These are phyloP conservation scores for Hypomesus transpacificus DNA, from an alignment of 2,113 vertebrate genomes.

Conservation along the genomic window DNA sequence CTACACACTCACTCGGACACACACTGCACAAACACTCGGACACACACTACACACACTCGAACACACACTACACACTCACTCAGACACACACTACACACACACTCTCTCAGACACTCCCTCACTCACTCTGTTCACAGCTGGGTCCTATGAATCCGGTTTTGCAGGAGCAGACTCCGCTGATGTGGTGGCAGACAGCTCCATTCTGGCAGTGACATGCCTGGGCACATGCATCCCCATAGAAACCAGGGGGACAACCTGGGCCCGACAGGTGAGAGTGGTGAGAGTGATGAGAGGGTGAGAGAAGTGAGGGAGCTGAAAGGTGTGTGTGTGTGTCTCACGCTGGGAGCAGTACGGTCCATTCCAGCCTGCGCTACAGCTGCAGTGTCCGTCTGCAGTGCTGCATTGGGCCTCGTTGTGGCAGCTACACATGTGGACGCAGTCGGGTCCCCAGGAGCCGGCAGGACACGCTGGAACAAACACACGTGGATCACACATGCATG, in stretches of 20 bases:
- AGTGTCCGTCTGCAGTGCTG: slow-evolving; percentile 81
- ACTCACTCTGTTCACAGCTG: slow-evolving; percentile 91
- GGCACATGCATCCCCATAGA: slow-evolving; percentile 83
- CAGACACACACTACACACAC: slow-evolving; percentile 2
- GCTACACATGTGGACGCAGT: slow-evolving; percentile 90
- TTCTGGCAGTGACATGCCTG: slow-evolving; percentile 91
- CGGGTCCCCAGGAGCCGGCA: slow-evolving; percentile 85
- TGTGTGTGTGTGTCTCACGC: background rate
- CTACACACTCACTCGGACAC: slow-evolving; percentile 1
- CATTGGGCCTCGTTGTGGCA: slow-evolving; percentile 90
- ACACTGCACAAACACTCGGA: background rate
- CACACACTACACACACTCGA: background rate
- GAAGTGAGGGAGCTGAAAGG: background rate
- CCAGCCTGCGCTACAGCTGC: slow-evolving; percentile 83
- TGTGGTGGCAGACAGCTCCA: slow-evolving; percentile 87
- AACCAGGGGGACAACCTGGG: slow-evolving; percentile 85
- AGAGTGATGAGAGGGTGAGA: background rate
- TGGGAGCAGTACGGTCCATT: slow-evolving; percentile 87
- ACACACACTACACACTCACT: slow-evolving; percentile 10
- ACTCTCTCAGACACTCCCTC: background rate
- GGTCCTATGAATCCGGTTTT: slow-evolving; percentile 86
- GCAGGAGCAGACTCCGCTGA: slow-evolving; percentile 83
- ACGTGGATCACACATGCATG: slow-evolving; percentile 7
- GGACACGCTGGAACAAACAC: slow-evolving; percentile 53
- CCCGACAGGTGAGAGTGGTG: background rate